Conservation (phyloP, 2,797 vertebrate species). For the Galaxias olidus region DNA sequence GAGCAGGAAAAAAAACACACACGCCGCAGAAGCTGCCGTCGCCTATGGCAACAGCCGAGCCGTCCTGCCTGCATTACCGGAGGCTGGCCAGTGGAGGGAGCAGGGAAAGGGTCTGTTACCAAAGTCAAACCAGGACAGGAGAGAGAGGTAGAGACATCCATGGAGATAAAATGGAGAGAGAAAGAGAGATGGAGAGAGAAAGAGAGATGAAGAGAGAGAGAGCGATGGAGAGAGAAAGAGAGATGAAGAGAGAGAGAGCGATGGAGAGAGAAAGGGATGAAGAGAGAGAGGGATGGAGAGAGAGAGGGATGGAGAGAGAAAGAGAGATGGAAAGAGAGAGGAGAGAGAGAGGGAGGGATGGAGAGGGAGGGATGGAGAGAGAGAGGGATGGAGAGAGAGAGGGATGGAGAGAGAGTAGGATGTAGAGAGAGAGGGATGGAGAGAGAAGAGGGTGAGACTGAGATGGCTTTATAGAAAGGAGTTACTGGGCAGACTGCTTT, state of each 20-base stretch:
- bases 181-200: slow-evolving; percentile 11
- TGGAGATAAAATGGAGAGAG: background rate
- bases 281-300: background rate
- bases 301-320: background rate
- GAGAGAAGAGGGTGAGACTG: background rate
- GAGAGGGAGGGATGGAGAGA: background rate
- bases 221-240: background rate
- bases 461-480: no score
- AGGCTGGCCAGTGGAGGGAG: slow-evolving; percentile 14
- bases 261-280: no score
- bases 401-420: background rate
- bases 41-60: slow-evolving; percentile 1
- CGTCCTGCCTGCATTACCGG: slow-evolving; percentile 4
- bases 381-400: slow-evolving; percentile 6
- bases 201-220: background rate
- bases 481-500: background rate
- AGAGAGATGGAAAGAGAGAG: slow-evolving; percentile 1
- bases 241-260: no score
- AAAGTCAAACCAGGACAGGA: background rate
- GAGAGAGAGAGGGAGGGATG: background rate
- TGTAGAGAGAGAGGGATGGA: slow-evolving; percentile 2
- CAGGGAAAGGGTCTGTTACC: slow-evolving; percentile 8
- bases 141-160: background rate
- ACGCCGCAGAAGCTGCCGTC: background rate
- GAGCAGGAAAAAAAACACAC: no score